These are phyloP conservation scores for Nomada goodeniana DNA, from an alignment of 2,888 invertebrate species.

Conservation along the genomic window DNA sequence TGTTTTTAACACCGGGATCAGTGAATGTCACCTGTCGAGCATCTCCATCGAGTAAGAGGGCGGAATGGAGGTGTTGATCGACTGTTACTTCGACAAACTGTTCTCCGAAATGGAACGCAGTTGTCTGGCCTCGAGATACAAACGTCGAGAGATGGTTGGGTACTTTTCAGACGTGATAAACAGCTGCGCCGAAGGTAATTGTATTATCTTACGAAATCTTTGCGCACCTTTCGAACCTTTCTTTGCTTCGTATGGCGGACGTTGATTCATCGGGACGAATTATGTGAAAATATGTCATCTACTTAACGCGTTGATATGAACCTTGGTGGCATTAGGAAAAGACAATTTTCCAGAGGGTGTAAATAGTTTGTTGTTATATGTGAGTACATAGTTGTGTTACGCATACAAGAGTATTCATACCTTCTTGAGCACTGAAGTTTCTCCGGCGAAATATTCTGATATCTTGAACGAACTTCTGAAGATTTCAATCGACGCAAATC, in stretches of 20 bases:
- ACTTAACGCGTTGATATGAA: no score
- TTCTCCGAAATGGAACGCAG: slow-evolving; percentile 90
- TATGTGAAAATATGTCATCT: no score
- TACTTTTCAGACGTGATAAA: slow-evolving; percentile 92
- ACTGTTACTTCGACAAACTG: slow-evolving; percentile 91
- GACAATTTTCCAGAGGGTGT: no score
- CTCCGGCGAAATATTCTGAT: no score
- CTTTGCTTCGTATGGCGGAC: background rate
- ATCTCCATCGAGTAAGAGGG: background rate
- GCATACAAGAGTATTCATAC: no score
- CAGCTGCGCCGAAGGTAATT: slow-evolving; percentile 88
- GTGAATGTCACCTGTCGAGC: background rate
- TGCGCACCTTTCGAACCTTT: background rate
- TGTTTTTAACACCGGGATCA: slow-evolving; percentile 10
- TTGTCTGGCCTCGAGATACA: slow-evolving; percentile 89
- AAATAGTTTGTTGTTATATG: no score
- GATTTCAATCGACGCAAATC: no score
- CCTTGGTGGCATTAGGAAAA: no score
- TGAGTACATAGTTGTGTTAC: no score
- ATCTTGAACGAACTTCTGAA: no score
- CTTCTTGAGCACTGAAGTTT: no score
- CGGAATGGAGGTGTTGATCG: slow-evolving; percentile 91
- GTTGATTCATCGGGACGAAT: no score
- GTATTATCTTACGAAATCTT: slow-evolving; percentile 10
- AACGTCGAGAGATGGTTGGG: slow-evolving; percentile 89